These are phyloP conservation scores for Pristionchus maxplancki DNA, from an alignment of 2,888 invertebrate species.

Conservation along the genomic window DNA sequence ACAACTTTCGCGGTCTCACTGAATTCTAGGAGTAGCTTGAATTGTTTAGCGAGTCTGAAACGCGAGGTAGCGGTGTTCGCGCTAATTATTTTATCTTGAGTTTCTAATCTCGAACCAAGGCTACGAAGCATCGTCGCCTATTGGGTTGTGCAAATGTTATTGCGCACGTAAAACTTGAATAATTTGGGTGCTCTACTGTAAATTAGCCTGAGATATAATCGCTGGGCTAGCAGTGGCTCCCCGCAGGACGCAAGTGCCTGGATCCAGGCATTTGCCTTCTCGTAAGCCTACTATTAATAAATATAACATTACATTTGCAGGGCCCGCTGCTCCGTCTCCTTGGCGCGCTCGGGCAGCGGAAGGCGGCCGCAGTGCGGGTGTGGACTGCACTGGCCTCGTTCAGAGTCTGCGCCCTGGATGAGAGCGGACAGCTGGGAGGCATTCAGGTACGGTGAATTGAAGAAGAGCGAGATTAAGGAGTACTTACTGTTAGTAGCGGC, in stretches of 20 bases:
- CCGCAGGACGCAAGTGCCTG: no score
- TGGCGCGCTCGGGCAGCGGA: slow-evolving; percentile 37
- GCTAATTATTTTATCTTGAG: background rate
- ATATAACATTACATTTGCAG: background rate
- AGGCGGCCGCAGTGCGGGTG: slow-evolving; percentile 3
- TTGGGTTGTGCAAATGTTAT: background rate
- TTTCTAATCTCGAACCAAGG: background rate
- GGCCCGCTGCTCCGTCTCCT: slow-evolving; percentile 49
- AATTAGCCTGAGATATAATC: no score
- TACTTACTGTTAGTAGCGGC: no score
- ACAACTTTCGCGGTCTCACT: no score
- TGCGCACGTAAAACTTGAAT: background rate
- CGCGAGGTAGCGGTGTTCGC: background rate
- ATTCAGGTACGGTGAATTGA: slow-evolving; percentile 39
- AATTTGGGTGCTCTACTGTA: background rate
- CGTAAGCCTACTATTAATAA: no score
- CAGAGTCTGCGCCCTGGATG: slow-evolving; percentile 44
- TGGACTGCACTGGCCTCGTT: slow-evolving; percentile 44
- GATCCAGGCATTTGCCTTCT: no score
- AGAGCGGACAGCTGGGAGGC: slow-evolving; percentile 44
- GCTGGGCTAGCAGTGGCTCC: no score
- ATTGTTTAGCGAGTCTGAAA: background rate
- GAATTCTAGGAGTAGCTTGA: no score
- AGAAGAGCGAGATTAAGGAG: no score
- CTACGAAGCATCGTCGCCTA: background rate